These are phyloP conservation scores for Corapipo altera DNA, from an alignment of 2,113 vertebrate genomes.

Conservation along the genomic window DNA sequence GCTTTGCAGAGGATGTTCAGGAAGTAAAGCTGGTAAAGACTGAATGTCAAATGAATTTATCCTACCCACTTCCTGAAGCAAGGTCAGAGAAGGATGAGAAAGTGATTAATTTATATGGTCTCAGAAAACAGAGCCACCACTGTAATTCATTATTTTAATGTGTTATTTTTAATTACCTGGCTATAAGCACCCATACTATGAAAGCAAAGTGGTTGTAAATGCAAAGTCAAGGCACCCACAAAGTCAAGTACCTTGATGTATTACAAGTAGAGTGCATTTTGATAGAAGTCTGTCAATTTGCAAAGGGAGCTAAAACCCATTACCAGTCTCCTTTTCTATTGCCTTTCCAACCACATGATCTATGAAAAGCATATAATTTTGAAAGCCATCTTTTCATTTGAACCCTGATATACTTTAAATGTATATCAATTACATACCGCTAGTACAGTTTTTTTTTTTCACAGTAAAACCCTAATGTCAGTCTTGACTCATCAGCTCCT, in stretches of 20 bases:
- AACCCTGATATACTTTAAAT: background rate
- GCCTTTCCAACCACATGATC: background rate
- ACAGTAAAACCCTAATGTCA: background rate
- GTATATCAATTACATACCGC: background rate
- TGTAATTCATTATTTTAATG: slow-evolving; percentile 5
- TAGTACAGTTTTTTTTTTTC: background rate
- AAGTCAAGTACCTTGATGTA: background rate
- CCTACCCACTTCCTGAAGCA: slow-evolving; percentile 17
- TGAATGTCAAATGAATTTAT: slow-evolving; percentile 53
- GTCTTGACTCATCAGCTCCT: background rate
- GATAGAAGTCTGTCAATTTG: background rate
- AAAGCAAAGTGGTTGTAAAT: background rate
- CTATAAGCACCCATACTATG: background rate
- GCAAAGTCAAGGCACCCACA: background rate
- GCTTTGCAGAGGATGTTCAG: slow-evolving; percentile 11
- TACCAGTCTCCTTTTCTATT: background rate
- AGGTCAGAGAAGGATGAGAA: slow-evolving; percentile 50
- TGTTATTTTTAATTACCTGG: background rate
- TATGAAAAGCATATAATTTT: background rate
- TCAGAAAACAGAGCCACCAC: background rate
- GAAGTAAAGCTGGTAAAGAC: background rate
- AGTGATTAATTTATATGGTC: background rate
- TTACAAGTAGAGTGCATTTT: background rate
- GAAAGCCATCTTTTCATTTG: background rate
- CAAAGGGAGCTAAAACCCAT: background rate